phyloP scores from a whole-genome alignment of 2,888 invertebrate genomes.

The Griposia aprilina region DNA sequence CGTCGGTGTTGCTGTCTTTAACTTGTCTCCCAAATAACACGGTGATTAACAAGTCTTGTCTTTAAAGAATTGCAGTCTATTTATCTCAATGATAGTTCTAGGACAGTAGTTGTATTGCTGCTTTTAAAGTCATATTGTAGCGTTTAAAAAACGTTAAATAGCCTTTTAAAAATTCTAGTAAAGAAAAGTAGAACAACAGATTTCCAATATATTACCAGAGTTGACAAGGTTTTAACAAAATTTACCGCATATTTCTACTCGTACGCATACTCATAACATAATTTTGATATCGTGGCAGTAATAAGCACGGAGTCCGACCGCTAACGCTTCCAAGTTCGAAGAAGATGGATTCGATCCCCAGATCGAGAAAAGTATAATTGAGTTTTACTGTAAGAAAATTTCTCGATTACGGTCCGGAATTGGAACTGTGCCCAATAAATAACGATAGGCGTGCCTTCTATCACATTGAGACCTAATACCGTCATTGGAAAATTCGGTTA shows the following conservation, averaged over 20 bases:
- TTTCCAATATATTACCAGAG: neutral
- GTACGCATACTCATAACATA: constrained; percentile 9
- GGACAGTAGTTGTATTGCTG: neutral
- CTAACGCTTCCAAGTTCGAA: constrained; percentile 23
- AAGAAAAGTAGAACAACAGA: neutral
- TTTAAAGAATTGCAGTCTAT: neutral
- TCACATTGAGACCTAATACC: constrained; percentile 59
- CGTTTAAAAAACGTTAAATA: neutral
- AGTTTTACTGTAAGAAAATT: constrained; percentile 63
- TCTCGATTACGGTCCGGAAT: constrained; percentile 59
- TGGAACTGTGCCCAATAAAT: constrained; percentile 65
- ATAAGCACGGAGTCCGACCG: constrained; percentile 19
- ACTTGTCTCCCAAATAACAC: neutral
- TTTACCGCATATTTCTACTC: neutral
- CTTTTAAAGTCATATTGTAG: neutral
- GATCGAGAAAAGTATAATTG: constrained; percentile 60
- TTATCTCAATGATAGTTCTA: neutral
- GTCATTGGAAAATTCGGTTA: constrained; percentile 59
- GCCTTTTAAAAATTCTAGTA: neutral
- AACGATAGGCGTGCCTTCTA: constrained; percentile 64
- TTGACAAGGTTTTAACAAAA: neutral
- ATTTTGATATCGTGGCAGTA: constrained; percentile 20
- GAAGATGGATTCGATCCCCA: constrained; percentile 33
- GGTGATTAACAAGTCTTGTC: neutral
- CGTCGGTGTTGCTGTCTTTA: neutral